Evolutionary conservation across 2,113 vertebrate genomes (phyloP).

Genomic region (Xyliphius kryptos): DNA sequence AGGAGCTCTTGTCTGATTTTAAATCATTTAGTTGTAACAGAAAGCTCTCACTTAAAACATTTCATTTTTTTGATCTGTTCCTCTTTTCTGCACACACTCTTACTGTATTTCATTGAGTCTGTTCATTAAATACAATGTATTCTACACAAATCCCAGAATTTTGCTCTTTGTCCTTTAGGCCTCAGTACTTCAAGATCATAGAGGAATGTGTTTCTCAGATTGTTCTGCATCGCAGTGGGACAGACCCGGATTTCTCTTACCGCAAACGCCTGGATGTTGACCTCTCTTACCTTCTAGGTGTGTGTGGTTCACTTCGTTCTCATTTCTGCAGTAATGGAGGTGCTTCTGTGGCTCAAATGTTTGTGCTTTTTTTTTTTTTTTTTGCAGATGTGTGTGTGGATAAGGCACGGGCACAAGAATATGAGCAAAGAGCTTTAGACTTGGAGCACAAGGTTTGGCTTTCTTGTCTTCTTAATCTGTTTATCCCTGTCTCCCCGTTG

Average conservation of each 20-base stretch:
- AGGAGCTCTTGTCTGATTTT: no score
- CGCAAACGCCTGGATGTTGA: constrained; percentile 90
- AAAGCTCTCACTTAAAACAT: no score
- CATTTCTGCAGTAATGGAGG: no score
- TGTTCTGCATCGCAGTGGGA: constrained; percentile 86
- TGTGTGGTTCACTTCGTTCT: no score
- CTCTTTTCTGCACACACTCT: no score
- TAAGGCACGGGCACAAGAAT: constrained; percentile 81
- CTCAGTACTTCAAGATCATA: constrained; percentile 95
- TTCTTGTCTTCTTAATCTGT: neutral
- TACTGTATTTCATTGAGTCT: no score
- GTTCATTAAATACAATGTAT: no score
- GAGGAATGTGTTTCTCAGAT: constrained; percentile 96
- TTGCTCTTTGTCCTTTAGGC: constrained; percentile 57
- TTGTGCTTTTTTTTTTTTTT: neutral
- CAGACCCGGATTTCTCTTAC: constrained; percentile 91
- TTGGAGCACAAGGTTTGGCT: constrained; percentile 76
- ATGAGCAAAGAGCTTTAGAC: constrained; percentile 77
- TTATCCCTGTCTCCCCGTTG: neutral
- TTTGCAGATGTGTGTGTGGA: constrained; percentile 80
- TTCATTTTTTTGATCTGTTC: no score
- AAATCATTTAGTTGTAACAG: no score
- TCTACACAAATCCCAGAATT: no score
- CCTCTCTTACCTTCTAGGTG: constrained; percentile 85
- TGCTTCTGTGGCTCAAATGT: no score